These are phyloP conservation scores for Ictidomys tridecemlineatus DNA, from an alignment of 2,113 vertebrate genomes.

Conservation along the genomic window DNA sequence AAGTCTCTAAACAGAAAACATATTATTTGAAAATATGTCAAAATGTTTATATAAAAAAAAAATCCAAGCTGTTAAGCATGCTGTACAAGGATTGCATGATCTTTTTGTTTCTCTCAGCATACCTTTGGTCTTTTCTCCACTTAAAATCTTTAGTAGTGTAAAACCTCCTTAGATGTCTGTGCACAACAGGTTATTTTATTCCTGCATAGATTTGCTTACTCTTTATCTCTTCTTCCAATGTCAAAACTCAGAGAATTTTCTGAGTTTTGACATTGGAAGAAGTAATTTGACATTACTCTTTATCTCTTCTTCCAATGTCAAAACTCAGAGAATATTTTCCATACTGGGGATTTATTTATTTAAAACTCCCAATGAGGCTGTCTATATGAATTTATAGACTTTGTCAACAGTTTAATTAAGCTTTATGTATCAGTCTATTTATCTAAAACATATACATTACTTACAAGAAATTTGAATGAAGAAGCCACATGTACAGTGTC, in stretches of 20 bases:
- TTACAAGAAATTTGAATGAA: constrained; percentile 4
- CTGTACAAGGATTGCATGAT: neutral
- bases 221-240: neutral
- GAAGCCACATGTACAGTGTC: neutral
- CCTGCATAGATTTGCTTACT: neutral
- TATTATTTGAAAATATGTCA: neutral
- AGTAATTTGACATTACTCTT: no score
- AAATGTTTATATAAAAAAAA: neutral
- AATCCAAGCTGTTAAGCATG: neutral
- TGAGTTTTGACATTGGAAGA: no score
- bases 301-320: neutral
- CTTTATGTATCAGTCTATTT: neutral
- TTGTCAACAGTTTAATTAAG: neutral
- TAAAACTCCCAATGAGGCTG: neutral
- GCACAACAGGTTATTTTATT: neutral
- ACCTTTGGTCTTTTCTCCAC: neutral
- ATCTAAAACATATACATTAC: neutral
- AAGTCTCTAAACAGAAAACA: neutral
- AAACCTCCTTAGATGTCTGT: neutral
- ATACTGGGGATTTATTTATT: neutral
- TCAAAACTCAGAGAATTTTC: neutral
- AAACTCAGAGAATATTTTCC: neutral
- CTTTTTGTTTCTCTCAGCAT: neutral
- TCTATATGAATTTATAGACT: neutral
- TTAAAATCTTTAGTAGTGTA: neutral